phyloP scores from a whole-genome alignment of 2,888 invertebrate species.

The Apantesis nais region DNA sequence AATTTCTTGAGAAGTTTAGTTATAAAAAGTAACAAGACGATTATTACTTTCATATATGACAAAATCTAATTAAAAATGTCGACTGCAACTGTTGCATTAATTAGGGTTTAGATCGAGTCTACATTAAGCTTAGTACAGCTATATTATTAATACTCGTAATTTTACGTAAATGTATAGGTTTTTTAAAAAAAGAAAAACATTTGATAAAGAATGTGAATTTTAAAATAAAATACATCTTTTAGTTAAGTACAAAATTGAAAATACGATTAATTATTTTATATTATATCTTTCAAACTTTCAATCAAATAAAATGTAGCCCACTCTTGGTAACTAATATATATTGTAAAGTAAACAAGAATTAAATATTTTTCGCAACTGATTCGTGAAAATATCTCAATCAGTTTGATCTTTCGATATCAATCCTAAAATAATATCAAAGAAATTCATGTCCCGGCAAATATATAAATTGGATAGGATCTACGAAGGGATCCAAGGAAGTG shows the following conservation, averaged over 20 bases:
- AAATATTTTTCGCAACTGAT: neutral
- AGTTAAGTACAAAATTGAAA: neutral
- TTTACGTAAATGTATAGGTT: neutral
- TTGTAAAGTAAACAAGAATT: neutral
- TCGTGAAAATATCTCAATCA: neutral
- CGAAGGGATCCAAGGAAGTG: slow-evolving; percentile 29
- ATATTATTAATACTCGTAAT: neutral
- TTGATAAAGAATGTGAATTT: neutral
- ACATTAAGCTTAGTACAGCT: no score
- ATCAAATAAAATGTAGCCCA: neutral
- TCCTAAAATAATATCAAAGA: neutral
- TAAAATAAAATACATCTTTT: neutral
- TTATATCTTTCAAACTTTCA: neutral
- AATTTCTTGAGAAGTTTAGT: no score
- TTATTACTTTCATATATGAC: neutral
- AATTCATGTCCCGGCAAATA: slow-evolving; percentile 6
- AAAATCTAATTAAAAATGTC: no score
- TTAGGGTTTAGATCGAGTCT: neutral
- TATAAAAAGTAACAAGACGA: no score
- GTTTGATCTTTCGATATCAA: neutral
- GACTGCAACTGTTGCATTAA: no score
- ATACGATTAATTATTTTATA: neutral
- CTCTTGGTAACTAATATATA: neutral
- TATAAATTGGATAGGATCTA: slow-evolving; percentile 17
- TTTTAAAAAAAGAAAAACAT: neutral